Conservation (phyloP, 2,113 vertebrate species). For the Philantomba maxwellii region DNA sequence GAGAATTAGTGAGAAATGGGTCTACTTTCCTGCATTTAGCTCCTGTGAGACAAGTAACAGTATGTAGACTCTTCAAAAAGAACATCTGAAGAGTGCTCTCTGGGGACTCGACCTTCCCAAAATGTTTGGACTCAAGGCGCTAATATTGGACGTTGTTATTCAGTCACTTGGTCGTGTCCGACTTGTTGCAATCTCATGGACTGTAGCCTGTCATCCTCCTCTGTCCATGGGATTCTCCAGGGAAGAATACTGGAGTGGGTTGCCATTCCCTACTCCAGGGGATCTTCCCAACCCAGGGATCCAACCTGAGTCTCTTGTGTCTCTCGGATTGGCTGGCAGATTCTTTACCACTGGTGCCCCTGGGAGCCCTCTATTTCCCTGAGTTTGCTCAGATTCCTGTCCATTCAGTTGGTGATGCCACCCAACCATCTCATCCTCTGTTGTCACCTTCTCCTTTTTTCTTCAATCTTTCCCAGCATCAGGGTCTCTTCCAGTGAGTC, state of each 20-base stretch:
- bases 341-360: neutral
- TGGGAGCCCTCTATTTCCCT: neutral
- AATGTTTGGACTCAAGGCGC: neutral
- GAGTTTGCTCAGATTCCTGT: neutral
- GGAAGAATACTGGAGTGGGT: neutral
- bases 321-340: neutral
- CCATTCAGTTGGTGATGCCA: neutral
- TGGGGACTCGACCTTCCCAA: neutral
- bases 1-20: neutral
- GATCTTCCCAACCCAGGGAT: neutral
- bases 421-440: neutral
- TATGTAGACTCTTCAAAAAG: neutral
- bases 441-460: neutral
- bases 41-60: neutral
- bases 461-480: neutral
- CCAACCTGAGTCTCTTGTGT: neutral
- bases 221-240: neutral
- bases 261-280: neutral
- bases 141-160: neutral
- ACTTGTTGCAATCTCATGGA: neutral
- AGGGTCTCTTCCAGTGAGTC: neutral
- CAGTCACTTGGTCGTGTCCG: accelerated
- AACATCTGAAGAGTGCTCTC: neutral
- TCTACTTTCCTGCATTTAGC: neutral
- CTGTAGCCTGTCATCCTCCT: neutral